Evolutionary conservation across 2,113 vertebrate species (phyloP).

Genomic region (Microtus richardsoni): DNA sequence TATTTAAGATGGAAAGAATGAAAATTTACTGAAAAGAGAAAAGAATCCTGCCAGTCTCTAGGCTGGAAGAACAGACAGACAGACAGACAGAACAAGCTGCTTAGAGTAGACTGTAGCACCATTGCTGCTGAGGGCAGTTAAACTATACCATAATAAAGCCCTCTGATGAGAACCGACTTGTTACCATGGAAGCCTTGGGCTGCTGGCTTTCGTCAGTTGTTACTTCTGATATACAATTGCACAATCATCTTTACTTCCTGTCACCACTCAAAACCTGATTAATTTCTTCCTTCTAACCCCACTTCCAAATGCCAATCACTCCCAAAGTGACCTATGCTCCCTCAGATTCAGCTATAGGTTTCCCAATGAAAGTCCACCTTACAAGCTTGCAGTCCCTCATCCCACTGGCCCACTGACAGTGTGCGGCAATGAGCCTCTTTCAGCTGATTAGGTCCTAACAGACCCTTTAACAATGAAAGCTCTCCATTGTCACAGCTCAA

Average conservation of each 20-base stretch:
- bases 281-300: neutral
- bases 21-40: conserved; percentile 13
- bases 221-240: neutral
- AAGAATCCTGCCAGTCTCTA: neutral
- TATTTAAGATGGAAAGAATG: conserved; percentile 33
- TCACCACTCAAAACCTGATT: neutral
- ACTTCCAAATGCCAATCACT: neutral
- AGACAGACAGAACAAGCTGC: neutral
- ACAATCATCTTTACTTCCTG: neutral
- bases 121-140: neutral
- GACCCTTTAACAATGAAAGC: neutral
- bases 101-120: neutral
- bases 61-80: neutral
- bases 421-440: neutral
- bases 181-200: neutral
- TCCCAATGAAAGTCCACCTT: neutral
- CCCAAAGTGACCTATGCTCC: neutral
- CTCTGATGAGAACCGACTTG: neutral
- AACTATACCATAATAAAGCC: neutral
- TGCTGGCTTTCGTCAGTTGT: neutral
- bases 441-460: neutral
- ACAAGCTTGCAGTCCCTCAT: too few species aligned
- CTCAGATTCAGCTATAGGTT: neutral
- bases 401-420: neutral
- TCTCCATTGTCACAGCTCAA: neutral